Evolutionary conservation across 1,140 invertebrate species (phyloP), one percentile per base, ranked within the genome.

Genomic region (Lasioglossum albipes): DNA sequence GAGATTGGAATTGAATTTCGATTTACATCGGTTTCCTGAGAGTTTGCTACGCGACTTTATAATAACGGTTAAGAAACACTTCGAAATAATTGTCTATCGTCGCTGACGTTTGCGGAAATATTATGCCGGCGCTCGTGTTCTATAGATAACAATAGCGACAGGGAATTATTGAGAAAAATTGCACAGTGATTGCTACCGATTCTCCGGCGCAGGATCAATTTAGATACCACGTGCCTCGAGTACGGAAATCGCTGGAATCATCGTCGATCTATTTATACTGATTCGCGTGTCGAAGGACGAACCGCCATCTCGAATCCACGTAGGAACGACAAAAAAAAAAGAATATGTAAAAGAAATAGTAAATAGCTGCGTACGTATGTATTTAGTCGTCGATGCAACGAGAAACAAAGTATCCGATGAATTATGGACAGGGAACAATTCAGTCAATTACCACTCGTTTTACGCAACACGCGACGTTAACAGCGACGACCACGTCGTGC

Each of bases 171-270:
- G 52, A 54, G 52, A 54, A 54, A 54, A 54, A 18, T 20, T 54
- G 52, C 52, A 16, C 52, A 54, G 52, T 20, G 52, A 54, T 54
- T 20, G 57, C 45, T 41, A 2, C 45, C 62, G n/a, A n/a, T 62
- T 52, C 27, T 42, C 49, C 27, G 36, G 13, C 42, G n/a, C 1
- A n/a, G 57, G n/a, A 59, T n/a, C 57, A 59, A 59, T 59, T n/a
- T 59, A 59, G n/a, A 59, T n/a, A 2, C 57, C 18, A 6, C 7
- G 57, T 59, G 18, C 18, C 20, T n/a, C 57, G n/a, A 59, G 57
- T n/a, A 59, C 57, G 57, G 57, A 59, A 59, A 59, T 59, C 57
- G 20, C 57, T 59, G 18, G 57, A 59, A 59, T 59, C 57, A 59
- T 59, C 7, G 57, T 9, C 57, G 57, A 59, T 59, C 57, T 59